These are phyloP conservation scores for Orientallactaga sibirica DNA, from an alignment of 2,797 vertebrate species.

Conservation along the genomic window DNA sequence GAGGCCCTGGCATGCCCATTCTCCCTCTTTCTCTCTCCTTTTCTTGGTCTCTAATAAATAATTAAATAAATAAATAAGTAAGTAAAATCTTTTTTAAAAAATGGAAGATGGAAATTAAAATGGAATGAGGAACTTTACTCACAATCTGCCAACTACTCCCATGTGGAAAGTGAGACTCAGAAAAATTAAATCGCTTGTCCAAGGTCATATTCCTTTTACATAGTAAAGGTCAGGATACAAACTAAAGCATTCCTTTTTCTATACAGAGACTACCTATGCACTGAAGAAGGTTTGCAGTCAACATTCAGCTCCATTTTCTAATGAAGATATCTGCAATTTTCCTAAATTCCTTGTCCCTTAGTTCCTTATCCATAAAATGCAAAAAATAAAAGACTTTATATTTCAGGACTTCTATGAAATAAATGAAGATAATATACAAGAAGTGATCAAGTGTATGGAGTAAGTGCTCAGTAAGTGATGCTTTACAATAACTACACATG, in stretches of 20 bases:
- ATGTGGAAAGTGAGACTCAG: not conserved
- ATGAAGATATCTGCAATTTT: not conserved
- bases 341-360: not conserved
- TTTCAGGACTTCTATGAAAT: not conserved
- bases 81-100: no score
- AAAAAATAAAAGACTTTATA: conserved; percentile 4
- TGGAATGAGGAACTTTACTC: conserved; percentile 14
- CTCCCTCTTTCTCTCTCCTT: no score
- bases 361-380: not conserved
- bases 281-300: not conserved
- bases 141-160: not conserved
- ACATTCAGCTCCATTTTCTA: conserved; percentile 32
- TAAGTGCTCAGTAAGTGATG: not conserved
- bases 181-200: not conserved
- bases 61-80: no score
- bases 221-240: conserved; percentile 28
- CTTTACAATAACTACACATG: not conserved
- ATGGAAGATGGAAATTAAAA: conserved; percentile 14
- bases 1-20: no score
- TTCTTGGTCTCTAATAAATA: no score
- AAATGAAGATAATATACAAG: not conserved
- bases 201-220: conserved; percentile 8
- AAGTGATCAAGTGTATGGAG: not conserved
- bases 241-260: not conserved
- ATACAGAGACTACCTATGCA: not conserved